Conservation (phyloP, 2,888 invertebrate species). For the Nowickia ferox region DNA sequence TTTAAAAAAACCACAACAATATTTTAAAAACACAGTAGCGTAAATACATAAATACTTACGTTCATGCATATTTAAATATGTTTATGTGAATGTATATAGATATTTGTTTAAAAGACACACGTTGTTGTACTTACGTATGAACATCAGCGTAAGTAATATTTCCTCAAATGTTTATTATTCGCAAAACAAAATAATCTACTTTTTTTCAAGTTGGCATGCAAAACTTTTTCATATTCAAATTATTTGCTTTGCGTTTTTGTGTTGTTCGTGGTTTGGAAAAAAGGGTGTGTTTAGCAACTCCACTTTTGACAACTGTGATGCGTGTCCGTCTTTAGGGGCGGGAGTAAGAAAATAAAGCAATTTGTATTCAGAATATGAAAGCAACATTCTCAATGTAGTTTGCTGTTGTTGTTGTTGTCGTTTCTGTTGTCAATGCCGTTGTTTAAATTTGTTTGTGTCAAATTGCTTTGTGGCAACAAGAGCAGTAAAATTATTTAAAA, state of each 20-base stretch:
- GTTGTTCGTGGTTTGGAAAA: constrained; percentile 35
- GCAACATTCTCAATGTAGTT: constrained; percentile 73
- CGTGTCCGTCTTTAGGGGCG: constrained; percentile 38
- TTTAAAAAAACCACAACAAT: constrained; percentile 42
- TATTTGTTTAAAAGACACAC: constrained; percentile 3
- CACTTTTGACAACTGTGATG: constrained; percentile 40
- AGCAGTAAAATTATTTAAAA: constrained; percentile 57
- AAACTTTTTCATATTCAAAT: constrained; percentile 62
- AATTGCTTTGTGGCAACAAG: constrained; percentile 52
- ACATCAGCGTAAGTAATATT: constrained; percentile 28
- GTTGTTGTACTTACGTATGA: background rate
- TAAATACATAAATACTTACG: background rate
- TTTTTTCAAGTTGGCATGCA: constrained; percentile 67
- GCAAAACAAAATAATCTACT: constrained; percentile 39
- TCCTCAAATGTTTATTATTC: constrained; percentile 65
- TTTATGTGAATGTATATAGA: background rate
- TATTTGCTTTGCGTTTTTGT: constrained; percentile 26
- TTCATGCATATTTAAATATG: background rate
- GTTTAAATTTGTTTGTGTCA: constrained; percentile 58
- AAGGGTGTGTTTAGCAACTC: constrained; percentile 45
- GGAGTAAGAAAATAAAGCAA: constrained; percentile 79
- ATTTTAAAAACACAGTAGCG: constrained; percentile 43
- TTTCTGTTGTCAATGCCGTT: constrained; percentile 54
- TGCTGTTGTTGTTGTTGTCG: constrained; percentile 28
- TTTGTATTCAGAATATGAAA: constrained; percentile 83